Conservation (phyloP, 2,888 invertebrate genomes). For the Sminthurinus aureus region DNA sequence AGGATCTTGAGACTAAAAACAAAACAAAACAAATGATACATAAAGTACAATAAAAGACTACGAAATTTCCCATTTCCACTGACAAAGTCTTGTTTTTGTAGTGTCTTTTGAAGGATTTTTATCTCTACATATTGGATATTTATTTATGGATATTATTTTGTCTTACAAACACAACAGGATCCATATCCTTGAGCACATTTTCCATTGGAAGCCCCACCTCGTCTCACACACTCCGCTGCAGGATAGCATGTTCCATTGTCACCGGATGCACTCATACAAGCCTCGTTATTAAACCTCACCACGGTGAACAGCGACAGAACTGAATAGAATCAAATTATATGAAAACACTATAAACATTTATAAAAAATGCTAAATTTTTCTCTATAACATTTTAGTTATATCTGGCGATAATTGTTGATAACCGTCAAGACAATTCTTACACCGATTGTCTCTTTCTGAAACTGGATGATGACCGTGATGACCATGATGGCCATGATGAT, state of each 20-base stretch:
- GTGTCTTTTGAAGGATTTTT: background rate
- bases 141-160: background rate
- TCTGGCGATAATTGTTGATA: no score
- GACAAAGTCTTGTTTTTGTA: background rate
- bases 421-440: constrained; percentile 38
- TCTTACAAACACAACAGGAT: constrained; percentile 77
- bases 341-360: no score
- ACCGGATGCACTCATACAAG: constrained; percentile 70
- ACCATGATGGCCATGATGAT: background rate
- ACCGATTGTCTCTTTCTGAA: constrained; percentile 48
- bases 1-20: constrained; percentile 75
- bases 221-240: constrained; percentile 33
- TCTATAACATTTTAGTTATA: no score
- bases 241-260: constrained; percentile 50
- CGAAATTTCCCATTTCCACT: background rate
- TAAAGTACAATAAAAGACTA: no score
- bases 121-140: background rate
- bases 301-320: constrained; percentile 83
- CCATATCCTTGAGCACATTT: constrained; percentile 82
- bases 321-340: constrained; percentile 62
- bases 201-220: constrained; percentile 70
- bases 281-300: constrained; percentile 79
- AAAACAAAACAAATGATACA: background rate
- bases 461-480: constrained; percentile 4
- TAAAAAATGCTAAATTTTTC: no score